Evolutionary conservation across 2,797 vertebrate genomes (phyloP), one percentile per base, ranked within the genome.

Genomic region (Tragelaphus eurycerus): DNA sequence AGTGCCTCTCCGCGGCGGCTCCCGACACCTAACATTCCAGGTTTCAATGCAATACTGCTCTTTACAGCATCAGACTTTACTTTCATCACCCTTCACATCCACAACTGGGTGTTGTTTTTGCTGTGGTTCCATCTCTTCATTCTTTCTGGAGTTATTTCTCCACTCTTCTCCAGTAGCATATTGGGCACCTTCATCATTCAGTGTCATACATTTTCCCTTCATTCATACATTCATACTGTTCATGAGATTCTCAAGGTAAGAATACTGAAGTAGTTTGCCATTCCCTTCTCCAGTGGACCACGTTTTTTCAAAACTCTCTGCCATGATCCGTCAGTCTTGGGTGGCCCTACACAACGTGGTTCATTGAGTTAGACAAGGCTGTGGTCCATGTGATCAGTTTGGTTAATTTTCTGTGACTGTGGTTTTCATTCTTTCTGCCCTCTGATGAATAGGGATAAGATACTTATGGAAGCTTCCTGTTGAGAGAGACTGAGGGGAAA

Each of bases 331-430:
- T 38, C 34, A 71, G 67, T 23, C 34, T 71, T 38, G 34, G 19
- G 67, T 23, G 34, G 34, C 19, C 34, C 34, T 38, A 38, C 19
- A 6, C 0, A 0, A 5, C 3, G 0, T 23, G 2, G 67, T 23
- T 23, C 67, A 23, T 3, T 38, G 19, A 38, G 10, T 38, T 71
- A 71, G 19, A 71, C 19, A 13, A 23, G 34, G 34, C 34, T 71
- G 34, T 38, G 5, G 34, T 71, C 34, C 5, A 23, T 71, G 34
- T 71, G 67, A 71, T 38, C 34, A 71, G 67, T 38, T 38, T 71
- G 67, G 10, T 71, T 38, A 38, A 21, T 71, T 23, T 23, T 21
- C 67, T 23, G 19, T 38, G 19, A 13, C 11, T 38, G 67, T 23
- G 19, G 67, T 71, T 71, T 71, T 71, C 67, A 71, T 13, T 38